Percentiles rank a stretch among this genome's conserved stretches.
phyloP scores from a whole-genome alignment of 2,888 invertebrate species.

The Tetragnatha montana region DNA sequence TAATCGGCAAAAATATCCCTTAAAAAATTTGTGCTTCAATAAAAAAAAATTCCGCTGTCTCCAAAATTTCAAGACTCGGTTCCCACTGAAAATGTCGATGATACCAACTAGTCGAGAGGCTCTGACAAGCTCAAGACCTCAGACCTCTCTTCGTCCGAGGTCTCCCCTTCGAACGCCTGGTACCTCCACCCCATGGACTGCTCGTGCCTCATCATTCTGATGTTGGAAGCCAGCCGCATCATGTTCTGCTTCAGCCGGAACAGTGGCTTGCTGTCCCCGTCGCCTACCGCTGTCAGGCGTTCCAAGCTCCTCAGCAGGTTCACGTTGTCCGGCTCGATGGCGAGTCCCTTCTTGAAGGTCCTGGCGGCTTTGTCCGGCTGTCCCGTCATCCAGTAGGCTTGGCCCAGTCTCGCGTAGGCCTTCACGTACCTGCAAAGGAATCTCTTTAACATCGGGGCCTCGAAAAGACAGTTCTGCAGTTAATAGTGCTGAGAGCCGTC shows the following conservation, averaged over 20 bases:
- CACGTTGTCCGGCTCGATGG: background rate
- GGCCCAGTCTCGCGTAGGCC: constrained; percentile 34
- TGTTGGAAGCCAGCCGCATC: background rate
- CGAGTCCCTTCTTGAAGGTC: background rate
- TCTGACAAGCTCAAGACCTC: background rate
- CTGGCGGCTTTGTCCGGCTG: background rate
- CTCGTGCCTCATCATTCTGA: background rate
- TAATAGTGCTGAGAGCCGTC: no score
- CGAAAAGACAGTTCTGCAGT: no score
- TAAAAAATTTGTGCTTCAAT: no score
- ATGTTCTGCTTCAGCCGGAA: background rate
- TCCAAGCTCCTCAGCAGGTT: background rate
- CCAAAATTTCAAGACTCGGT: no score
- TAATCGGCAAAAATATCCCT: no score
- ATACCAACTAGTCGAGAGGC: background rate
- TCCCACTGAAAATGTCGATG: no score
- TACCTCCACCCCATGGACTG: background rate
- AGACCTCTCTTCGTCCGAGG: background rate
- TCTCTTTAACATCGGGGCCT: no score
- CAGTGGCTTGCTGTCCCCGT: background rate
- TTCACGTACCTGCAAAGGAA: constrained; percentile 8
- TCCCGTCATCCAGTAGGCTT: constrained; percentile 18
- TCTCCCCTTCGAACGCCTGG: background rate
- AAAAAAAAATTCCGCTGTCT: no score
- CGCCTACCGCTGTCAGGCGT: background rate